A percentile compares a stretch with the other conserved stretches of the same genome.
phyloP scores from a whole-genome alignment of 2,113 vertebrate species.

The Oenanthe oenanthe region DNA sequence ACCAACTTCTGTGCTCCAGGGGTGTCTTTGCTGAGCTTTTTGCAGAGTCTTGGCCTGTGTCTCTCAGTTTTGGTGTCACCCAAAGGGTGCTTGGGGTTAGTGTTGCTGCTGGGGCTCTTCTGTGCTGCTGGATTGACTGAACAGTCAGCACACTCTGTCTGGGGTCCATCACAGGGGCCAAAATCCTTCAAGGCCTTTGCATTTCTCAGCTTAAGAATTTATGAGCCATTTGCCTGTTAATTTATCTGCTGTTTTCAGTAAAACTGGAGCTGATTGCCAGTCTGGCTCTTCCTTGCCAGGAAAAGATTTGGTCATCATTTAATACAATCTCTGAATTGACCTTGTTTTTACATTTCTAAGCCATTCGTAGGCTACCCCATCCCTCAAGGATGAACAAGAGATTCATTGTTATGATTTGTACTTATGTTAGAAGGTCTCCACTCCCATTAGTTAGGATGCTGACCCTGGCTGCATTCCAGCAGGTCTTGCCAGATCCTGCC shows the following conservation, averaged over 20 bases:
- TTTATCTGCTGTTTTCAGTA: background rate
- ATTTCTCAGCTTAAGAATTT: background rate
- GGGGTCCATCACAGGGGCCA: background rate
- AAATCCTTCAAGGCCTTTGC: background rate
- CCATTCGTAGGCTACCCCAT: background rate
- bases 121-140: background rate
- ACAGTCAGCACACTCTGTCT: background rate
- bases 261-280: background rate
- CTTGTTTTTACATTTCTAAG: background rate
- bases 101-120: background rate
- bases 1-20: background rate
- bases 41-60: background rate
- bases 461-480: background rate
- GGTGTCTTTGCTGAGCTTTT: background rate
- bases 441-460: background rate
- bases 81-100: background rate
- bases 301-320: conserved; percentile 19
- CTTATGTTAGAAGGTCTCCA: background rate
- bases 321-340: background rate
- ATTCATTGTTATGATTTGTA: background rate
- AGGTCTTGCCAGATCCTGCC: background rate
- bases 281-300: background rate
- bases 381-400: background rate
- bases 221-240: background rate
- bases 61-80: background rate